Conservation (phyloP, 2,113 vertebrate genomes). For the Ahaetulla prasina region DNA sequence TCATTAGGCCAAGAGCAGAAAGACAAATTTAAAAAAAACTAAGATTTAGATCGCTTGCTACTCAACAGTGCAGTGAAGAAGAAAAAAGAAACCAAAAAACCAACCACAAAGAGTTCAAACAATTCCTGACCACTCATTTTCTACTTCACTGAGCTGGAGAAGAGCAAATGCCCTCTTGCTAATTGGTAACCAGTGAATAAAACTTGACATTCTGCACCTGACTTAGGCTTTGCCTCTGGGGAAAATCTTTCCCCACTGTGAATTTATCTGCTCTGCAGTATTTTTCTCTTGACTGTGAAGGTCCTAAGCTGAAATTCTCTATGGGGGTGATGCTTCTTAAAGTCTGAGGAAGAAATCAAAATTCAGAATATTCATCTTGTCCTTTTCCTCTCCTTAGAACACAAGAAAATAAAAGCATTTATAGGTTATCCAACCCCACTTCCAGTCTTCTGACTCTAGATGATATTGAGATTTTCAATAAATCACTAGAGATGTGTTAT, state of each 20-base stretch:
- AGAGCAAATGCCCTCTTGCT: neutral
- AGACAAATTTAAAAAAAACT: constrained; percentile 34
- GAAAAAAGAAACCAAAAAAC: constrained; percentile 34
- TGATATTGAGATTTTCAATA: neutral
- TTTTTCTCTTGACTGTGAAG: neutral
- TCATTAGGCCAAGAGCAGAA: constrained; percentile 51
- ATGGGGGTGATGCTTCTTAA: neutral
- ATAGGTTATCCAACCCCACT: neutral
- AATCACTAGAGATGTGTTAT: no score
- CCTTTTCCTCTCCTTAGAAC: neutral
- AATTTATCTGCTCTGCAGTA: fast-evolving
- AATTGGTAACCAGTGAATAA: neutral
- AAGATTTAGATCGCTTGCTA: constrained; percentile 24
- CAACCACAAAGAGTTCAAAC: constrained; percentile 19
- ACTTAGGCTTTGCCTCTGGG: neutral
- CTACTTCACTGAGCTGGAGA: neutral
- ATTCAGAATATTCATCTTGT: no score
- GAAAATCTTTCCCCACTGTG: fast-evolving
- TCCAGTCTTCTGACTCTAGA: neutral
- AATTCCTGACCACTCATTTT: neutral
- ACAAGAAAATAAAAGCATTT: neutral
- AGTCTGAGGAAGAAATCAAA: no score
- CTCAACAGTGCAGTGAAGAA: constrained; percentile 29
- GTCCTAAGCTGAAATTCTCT: neutral
- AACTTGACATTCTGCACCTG: neutral